Base-by-base conservation (phyloP, 2,797 vertebrate species). In the Amblyopsis hoosieri region DNA sequence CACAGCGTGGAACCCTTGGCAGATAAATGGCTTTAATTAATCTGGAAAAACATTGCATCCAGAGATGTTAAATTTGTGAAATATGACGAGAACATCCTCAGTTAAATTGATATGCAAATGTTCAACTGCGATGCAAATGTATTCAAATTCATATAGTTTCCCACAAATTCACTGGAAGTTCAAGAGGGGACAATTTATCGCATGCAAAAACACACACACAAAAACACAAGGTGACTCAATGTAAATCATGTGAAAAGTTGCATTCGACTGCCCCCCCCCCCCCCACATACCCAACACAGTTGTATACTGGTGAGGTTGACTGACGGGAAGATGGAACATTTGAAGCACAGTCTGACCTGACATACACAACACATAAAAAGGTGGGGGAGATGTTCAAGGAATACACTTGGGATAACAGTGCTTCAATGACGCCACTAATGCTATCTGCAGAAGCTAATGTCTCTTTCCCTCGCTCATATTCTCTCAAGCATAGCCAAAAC, bases 91-190 rank as follows among this genome's bases (percentile, higher is more conserved):
- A 76, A 55, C 65, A 75, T 80, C 78, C 69, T 64, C 8, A 19
- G 75, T 64, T 74, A 68, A 76, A 86, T 64, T 58, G 68, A 85
- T 77, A 85, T 89, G 88, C 82, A 90, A 91, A 91, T 90, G 54
- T 56, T 79, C 72, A 83, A 86, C 82, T 64, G 85, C 62, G 64
- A 84, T 76, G 79, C 69, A 86, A 87, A 89, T 87, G 23, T 70
- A 84, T 85, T 85, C 67, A 86, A 74, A 84, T 79, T 1, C 49
- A 60, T 2, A 71, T 72, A 55, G 72, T 77, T 67, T 71, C 54
- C 47, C 23, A 9, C 54, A 66, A 46, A 45, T 3, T 15, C 47
- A 60, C 47, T 0, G 37, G 0, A 2, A 47, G 73, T 66, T 86
- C 79, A 83, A 55, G 55, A 45, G 59, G 45, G 68, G 78, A 56